Evolutionary conservation across 2,797 vertebrate genomes (phyloP).

Genomic region (Sebastiscus tertius): DNA sequence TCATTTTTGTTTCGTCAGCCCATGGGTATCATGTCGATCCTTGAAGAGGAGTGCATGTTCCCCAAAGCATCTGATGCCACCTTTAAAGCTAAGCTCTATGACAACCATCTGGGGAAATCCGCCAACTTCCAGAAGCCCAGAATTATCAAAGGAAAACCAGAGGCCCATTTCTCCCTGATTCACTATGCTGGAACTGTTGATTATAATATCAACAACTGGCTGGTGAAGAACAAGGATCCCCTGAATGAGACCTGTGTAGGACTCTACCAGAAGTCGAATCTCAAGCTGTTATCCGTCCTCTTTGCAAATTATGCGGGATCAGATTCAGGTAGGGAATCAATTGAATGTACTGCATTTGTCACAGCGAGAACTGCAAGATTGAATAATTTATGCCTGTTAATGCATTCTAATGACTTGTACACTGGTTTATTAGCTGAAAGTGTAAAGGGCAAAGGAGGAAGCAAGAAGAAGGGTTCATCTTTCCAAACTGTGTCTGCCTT

Average conservation of each 20-base stretch:
- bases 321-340: slow-evolving; percentile 77
- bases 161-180: slow-evolving; percentile 84
- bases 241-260: slow-evolving; percentile 88
- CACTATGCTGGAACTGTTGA: slow-evolving; percentile 88
- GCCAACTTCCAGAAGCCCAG: slow-evolving; percentile 88
- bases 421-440: background rate
- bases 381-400: background rate
- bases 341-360: background rate
- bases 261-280: slow-evolving; percentile 85
- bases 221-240: slow-evolving; percentile 88
- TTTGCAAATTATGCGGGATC: slow-evolving; percentile 84
- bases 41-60: slow-evolving; percentile 94
- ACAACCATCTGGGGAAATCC: slow-evolving; percentile 88
- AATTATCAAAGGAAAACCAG: slow-evolving; percentile 83
- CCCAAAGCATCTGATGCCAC: slow-evolving; percentile 83
- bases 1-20: slow-evolving; percentile 62
- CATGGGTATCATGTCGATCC: slow-evolving; percentile 93
- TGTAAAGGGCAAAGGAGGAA: slow-evolving; percentile 72
- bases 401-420: background rate
- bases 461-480: slow-evolving; percentile 90
- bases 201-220: slow-evolving; percentile 87
- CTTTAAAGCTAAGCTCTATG: slow-evolving; percentile 88
- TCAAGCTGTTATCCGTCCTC: slow-evolving; percentile 83
- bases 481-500: slow-evolving; percentile 89
- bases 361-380: background rate